Evolutionary conservation across 64 coral and sea anemone genomes (phyloP).

Genomic region (Pachyseris speciosa): DNA sequence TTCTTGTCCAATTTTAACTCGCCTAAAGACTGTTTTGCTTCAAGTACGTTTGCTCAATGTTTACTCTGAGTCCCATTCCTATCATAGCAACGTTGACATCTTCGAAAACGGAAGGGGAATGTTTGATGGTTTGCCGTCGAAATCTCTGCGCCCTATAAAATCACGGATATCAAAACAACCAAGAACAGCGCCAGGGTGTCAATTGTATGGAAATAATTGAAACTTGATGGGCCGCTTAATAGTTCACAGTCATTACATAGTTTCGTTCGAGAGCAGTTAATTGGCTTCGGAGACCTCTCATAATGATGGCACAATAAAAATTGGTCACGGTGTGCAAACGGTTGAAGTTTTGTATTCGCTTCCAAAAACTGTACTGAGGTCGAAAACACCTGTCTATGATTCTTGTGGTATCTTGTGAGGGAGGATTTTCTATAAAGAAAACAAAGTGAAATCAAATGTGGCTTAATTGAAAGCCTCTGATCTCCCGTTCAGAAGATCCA

Average conservation of each 20-base stretch:
- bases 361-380: too few species aligned
- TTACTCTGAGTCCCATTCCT: conserved; percentile 27
- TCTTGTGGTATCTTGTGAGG: not conserved
- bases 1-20: not conserved
- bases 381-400: too few species aligned
- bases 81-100: conserved; percentile 38
- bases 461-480: not conserved
- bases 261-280: not conserved
- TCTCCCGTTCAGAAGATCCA: not conserved
- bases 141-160: not conserved
- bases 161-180: not conserved
- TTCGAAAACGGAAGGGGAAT: not conserved
- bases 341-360: not conserved
- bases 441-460: not conserved
- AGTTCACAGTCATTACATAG: not conserved
- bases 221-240: not conserved
- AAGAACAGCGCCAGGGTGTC: not conserved
- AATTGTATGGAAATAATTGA: not conserved
- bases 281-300: not conserved
- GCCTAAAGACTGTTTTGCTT: not conserved
- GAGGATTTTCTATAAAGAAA: not conserved
- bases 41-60: not conserved
- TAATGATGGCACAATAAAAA: not conserved
- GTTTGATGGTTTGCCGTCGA: not conserved
- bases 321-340: not conserved